A percentile compares a stretch with the other conserved stretches of the same genome.
These are phyloP conservation scores for Tetrax tetrax DNA, from an alignment of 2,113 vertebrate genomes.

Conservation along the genomic window DNA sequence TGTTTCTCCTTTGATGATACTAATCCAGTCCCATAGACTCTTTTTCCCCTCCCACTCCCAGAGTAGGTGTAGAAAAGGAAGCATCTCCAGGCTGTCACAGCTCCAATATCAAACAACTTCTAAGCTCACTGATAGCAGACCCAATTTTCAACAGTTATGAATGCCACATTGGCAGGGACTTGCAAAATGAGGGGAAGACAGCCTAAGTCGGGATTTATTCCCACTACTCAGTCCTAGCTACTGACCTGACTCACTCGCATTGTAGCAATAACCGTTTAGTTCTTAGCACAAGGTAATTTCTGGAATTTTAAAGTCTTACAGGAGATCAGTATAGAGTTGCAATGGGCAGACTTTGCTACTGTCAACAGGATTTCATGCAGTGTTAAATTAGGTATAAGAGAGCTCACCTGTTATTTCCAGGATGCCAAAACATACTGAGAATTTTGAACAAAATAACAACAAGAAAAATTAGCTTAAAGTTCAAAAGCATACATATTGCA, in stretches of 20 bases:
- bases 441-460: background rate
- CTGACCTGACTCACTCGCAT: background rate
- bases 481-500: background rate
- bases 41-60: background rate
- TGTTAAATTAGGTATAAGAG: background rate
- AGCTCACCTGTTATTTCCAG: background rate
- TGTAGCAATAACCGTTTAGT: background rate
- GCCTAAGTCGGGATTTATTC: background rate
- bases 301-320: background rate
- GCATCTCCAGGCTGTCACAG: background rate
- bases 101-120: background rate
- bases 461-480: background rate
- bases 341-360: background rate
- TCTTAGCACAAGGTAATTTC: background rate
- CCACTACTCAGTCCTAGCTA: background rate
- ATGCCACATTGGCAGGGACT: background rate
- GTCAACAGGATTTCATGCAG: background rate
- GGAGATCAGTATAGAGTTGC: background rate
- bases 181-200: rapidly evolving
- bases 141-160: background rate
- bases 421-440: background rate
- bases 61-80: background rate
- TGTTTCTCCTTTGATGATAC: background rate
- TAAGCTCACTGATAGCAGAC: background rate
- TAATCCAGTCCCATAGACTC: background rate